Evolutionary conservation across 2,797 vertebrate genomes (phyloP), one percentile per base, ranked within the genome.

Genomic region (Halcyon leucocephala): DNA sequence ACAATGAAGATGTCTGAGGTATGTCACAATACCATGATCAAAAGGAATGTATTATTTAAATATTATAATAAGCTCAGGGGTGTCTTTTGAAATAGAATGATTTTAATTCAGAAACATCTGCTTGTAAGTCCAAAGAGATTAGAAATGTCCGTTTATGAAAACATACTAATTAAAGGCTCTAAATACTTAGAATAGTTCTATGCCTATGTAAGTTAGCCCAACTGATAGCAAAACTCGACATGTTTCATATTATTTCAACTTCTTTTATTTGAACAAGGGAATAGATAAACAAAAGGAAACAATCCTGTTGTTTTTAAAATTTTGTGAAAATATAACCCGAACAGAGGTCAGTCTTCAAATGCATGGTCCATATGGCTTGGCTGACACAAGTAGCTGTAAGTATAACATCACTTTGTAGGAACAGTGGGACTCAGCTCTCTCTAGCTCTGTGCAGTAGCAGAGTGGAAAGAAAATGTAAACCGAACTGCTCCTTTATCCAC

Each of bases 91-190:
- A 97, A 97, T 82, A 67, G 67, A 96, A 95, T 85, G 29, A 96
- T 97, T 98, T 97, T 98, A 97, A 97, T 97, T 98, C 89, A 87
- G 81, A 96, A 97, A 95, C 96, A 98, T 98, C 97, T 98, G 97
- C 84, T 90, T 88, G 90, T 95, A 94, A 97, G 96, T 97, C 97
- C 84, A 61, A 94, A 87, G 87, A 97, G 95, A 97, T 98, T 98
- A 95, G 82, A 94, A 95, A 93, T 76, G 80, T 95, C 76, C 21
- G 2, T 96, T 97, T 97, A 95, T 95, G 89, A 97, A 98, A 98
- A 96, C 83, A 94, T 92, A 94, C 90, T 97, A 98, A 97, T 97
- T 97, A 97, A 97, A 95, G 83, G 54, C 92, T 97, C 89, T 95
- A 97, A 97, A 97, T 97, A 95, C 92, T 97, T 98, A 96, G 92